Evolutionary conservation across 2,797 vertebrate species (phyloP), one percentile per base, ranked within the genome.

Genomic region (Thaleichthys pacificus): DNA sequence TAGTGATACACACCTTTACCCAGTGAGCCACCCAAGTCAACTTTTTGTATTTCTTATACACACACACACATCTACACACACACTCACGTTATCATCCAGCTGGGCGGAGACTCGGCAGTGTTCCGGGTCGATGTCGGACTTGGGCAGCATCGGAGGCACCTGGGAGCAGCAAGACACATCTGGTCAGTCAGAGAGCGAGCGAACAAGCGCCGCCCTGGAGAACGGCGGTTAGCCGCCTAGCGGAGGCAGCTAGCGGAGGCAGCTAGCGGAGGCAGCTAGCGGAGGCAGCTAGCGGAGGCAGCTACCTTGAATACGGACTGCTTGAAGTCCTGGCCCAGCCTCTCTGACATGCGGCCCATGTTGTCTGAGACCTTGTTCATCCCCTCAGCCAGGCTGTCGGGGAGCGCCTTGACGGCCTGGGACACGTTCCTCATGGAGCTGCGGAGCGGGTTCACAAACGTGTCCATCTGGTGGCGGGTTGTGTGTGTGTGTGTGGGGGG

Each of bases 381-480:
- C 81, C 98, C 97, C 84, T 99, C 98, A 51, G 97, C 97, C 87
- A 99, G 93, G 84, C 97, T 99, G 93, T 99, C 97, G 58, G 98
- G 98, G 79, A 99, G 90, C 57, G 94, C 94, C 92, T 98, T 99
- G 78, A 99, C 98, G 5, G 95, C 97, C 75, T 98, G 98, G 85
- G 98, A 99, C 87, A 99, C 89, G 66, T 99, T 99, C 87, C 97
- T 94, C 97, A 99, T 98, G 89, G 97, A 99, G 91, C 97, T 99
- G 85, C 96, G 95, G 83, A 99, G 89, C 49, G 98, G 98, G 87
- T 99, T 99, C 86, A 99, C 97, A 92, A 99, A 97, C 26, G 97
- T 99, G 91, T 99, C 97, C 93, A 99, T 98, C 98, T 99, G 91
- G 73, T 75, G 51, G 51, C 0, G 51, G 51, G 47, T 70, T 5